Conservation (phyloP, 2,113 vertebrate genomes). For the Globicephala melas region DNA sequence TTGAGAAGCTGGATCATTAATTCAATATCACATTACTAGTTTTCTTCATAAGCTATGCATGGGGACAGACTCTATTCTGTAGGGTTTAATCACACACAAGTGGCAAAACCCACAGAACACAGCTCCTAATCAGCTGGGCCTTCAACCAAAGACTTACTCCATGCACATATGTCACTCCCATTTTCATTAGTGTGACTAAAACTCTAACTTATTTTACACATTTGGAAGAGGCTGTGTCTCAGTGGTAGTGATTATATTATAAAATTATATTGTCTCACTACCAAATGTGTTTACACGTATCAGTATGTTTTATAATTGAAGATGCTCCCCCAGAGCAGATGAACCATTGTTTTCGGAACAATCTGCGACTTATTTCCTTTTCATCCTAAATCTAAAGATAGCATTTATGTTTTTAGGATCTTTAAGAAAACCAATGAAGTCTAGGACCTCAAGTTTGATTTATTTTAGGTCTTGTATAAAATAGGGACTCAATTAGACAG, state of each 20-base stretch:
- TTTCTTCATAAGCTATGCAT: slow-evolving; percentile 47
- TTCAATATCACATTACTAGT: slow-evolving; percentile 43
- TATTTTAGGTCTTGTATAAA: not conserved
- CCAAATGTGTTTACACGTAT: not conserved
- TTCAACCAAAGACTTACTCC: not conserved
- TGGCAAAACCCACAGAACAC: slow-evolving; percentile 39
- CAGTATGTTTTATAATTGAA: slow-evolving; percentile 6
- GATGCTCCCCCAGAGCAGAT: not conserved
- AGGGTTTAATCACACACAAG: slow-evolving; percentile 36
- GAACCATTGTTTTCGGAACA: not conserved
- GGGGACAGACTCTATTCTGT: slow-evolving; percentile 29
- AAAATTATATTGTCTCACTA: slow-evolving; percentile 20
- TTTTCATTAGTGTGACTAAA: slow-evolving; percentile 38
- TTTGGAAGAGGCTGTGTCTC: not conserved
- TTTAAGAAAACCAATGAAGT: not conserved
- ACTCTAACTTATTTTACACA: not conserved
- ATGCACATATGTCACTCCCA: not conserved
- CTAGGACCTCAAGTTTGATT: not conserved
- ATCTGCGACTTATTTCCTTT: not conserved
- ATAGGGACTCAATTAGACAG: not conserved
- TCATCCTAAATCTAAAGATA: not conserved
- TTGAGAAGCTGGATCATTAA: slow-evolving; percentile 45
- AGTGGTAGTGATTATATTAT: not conserved
- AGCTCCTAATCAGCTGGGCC: not conserved
- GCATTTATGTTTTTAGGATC: not conserved